Evolutionary conservation across 1,140 invertebrate species (phyloP).

Genomic region (Dolichoris vasculosae): DNA sequence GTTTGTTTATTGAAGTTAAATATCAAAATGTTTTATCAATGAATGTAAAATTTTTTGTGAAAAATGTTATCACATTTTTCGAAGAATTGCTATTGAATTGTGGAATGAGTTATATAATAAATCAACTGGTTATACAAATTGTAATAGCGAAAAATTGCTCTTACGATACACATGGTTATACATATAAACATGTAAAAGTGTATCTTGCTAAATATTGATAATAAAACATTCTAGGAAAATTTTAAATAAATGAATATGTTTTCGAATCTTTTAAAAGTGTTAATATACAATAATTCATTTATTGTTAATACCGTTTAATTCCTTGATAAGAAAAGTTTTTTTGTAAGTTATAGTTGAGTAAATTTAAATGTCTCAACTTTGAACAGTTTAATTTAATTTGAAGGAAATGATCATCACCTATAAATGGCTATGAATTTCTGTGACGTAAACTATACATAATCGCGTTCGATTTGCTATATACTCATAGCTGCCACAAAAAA

Average conservation of each 20-base stretch:
- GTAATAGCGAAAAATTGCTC: constrained; percentile 33
- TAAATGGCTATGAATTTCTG: no score
- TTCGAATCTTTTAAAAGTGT: no score
- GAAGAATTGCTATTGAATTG: constrained; percentile 31
- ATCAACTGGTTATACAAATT: constrained; percentile 38
- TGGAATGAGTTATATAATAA: constrained; percentile 40
- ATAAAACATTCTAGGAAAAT: background rate
- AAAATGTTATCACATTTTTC: constrained; percentile 12
- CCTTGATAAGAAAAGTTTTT: no score
- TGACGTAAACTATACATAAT: no score
- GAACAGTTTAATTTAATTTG: no score
- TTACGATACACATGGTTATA: constrained; percentile 27
- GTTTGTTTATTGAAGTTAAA: background rate
- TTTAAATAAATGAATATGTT: background rate
- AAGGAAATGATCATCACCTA: no score
- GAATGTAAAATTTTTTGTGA: background rate
- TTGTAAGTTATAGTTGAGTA: no score
- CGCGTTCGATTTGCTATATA: no score
- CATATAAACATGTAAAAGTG: background rate
- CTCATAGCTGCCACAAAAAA: background rate
- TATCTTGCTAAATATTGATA: background rate
- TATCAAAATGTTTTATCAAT: constrained; percentile 11
- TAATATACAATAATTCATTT: no score
- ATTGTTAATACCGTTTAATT: no score
- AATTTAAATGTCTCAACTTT: no score